Evolutionary conservation across 2,797 vertebrate species (phyloP).

Genomic region (Psittacula derbiana): DNA sequence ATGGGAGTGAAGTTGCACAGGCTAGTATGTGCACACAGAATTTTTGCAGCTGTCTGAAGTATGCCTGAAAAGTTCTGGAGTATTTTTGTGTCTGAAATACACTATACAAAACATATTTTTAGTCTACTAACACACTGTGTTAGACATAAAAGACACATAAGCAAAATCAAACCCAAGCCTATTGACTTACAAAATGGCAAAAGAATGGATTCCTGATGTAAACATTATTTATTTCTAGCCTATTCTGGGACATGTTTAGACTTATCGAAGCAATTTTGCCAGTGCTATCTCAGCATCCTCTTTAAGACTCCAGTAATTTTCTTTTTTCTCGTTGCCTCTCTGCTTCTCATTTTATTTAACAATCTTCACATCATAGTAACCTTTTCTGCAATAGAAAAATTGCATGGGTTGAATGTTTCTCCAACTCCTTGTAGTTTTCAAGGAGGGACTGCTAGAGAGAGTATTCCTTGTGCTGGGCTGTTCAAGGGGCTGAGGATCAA

Average conservation of each 20-base stretch:
- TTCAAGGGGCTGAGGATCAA: not conserved
- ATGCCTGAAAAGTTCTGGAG: not conserved
- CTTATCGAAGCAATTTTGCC: not conserved
- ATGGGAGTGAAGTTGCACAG: not conserved
- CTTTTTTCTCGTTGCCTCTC: not conserved
- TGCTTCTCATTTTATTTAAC: not conserved
- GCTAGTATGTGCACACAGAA: not conserved
- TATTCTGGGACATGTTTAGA: not conserved
- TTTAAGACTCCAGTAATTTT: not conserved
- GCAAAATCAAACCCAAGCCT: not conserved
- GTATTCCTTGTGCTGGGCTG: not conserved
- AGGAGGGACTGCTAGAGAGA: not conserved
- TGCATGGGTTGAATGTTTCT: not conserved
- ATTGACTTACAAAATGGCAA: not conserved
- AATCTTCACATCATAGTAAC: not conserved
- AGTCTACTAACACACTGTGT: not conserved
- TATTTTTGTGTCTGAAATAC: not conserved
- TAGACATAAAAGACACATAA: not conserved
- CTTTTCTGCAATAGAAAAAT: not conserved
- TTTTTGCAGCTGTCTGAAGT: not conserved
- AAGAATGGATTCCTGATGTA: not conserved
- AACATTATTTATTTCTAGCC: slow-evolving; percentile 13
- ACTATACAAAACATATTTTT: not conserved
- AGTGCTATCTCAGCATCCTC: not conserved
- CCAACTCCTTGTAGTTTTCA: not conserved